phyloP scores from a whole-genome alignment of 2,113 vertebrate genomes.

The Callaeas wilsoni region DNA sequence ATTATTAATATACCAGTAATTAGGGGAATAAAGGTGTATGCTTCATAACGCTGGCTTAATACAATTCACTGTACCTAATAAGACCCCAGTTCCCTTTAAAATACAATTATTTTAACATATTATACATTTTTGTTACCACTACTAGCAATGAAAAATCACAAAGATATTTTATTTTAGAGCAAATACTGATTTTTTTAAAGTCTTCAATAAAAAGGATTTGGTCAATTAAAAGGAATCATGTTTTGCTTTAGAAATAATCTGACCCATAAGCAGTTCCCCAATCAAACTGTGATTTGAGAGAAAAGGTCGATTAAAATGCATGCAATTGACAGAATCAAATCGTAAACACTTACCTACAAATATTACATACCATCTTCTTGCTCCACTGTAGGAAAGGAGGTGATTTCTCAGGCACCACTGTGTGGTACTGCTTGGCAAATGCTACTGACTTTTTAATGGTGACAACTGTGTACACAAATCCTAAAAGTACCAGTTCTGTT shows the following conservation, averaged over 20 bases:
- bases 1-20: conserved; percentile 57
- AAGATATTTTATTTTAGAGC: neutral
- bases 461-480: conserved; percentile 56
- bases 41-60: conserved; percentile 30
- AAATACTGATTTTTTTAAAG: neutral
- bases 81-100: conserved; percentile 39
- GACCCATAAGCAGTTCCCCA: conserved; percentile 18
- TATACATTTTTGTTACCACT: conserved; percentile 31
- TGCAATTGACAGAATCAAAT: conserved; percentile 45
- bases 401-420: conserved; percentile 60
- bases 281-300: conserved; percentile 38
- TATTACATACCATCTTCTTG: conserved; percentile 21
- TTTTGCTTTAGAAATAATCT: conserved; percentile 56
- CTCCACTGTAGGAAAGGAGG: conserved; percentile 34
- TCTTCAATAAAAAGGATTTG: neutral
- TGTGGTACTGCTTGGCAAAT: conserved; percentile 66
- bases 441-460: conserved; percentile 53
- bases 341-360: conserved; percentile 45
- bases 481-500: conserved; percentile 44
- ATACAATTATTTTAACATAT: conserved; percentile 51
- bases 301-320: conserved; percentile 44
- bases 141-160: neutral
- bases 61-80: conserved; percentile 28
- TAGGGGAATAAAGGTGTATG: conserved; percentile 36
- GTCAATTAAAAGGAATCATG: conserved; percentile 1